Conservation (phyloP, 2,888 invertebrate species). For the Campoletis raptor region DNA sequence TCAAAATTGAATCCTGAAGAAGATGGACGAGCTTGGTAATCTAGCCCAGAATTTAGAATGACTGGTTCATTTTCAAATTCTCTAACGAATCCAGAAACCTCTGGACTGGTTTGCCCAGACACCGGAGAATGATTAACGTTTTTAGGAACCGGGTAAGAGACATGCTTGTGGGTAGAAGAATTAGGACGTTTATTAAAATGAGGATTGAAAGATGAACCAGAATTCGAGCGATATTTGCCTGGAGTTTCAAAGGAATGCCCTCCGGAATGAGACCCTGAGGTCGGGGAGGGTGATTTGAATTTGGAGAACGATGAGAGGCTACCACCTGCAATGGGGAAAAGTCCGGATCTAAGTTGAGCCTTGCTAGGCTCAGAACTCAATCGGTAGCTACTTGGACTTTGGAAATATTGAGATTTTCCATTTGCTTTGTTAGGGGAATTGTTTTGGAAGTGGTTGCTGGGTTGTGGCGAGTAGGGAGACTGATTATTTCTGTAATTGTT, state of each 20-base stretch:
- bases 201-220: conserved; percentile 23
- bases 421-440: neutral
- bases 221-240: conserved; percentile 22
- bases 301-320: conserved; percentile 45
- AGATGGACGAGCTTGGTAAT: conserved; percentile 71
- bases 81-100: conserved; percentile 70
- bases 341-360: conserved; percentile 9
- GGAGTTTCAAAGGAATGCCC: conserved; percentile 27
- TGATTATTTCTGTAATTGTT: conserved; percentile 8
- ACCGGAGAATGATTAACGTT: conserved; percentile 69
- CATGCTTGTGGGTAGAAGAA: neutral
- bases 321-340: neutral
- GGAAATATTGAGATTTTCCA: conserved; percentile 37
- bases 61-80: conserved; percentile 74
- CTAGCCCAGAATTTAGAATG: conserved; percentile 68
- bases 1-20: conserved; percentile 55
- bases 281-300: conserved; percentile 38
- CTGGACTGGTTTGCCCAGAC: conserved; percentile 67
- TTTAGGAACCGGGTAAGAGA: neutral
- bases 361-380: conserved; percentile 37
- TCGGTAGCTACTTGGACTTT: conserved; percentile 41
- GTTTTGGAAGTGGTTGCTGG: conserved; percentile 26
- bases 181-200: conserved; percentile 21
- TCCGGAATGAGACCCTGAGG: neutral
- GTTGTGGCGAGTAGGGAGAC: neutral